Conservation (phyloP, 2,888 invertebrate genomes). For the Drosophila formosana region DNA sequence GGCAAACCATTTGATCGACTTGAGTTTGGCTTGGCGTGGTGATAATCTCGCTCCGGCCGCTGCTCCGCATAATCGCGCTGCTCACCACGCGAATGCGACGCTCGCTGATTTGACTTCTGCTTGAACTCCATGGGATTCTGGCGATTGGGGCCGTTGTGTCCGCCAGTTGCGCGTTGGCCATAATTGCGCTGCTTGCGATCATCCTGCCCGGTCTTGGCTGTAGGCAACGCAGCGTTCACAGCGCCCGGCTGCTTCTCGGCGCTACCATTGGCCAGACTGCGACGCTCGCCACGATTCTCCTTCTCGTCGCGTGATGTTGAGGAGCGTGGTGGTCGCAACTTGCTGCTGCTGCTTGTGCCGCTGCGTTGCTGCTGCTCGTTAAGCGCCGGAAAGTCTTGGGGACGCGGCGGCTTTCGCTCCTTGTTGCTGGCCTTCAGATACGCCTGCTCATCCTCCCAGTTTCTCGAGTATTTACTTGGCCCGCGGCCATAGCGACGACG, state of each 20-base stretch:
- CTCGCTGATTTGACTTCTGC: conserved; percentile 67
- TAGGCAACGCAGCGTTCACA: conserved; percentile 5
- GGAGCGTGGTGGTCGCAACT: conserved; percentile 63
- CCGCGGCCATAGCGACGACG: conserved; percentile 95
- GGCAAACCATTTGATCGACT: conserved; percentile 41
- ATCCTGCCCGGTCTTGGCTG: conserved; percentile 10
- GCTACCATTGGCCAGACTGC: conserved; percentile 27
- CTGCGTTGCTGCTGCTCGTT: conserved; percentile 74
- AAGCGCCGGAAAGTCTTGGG: conserved; percentile 87
- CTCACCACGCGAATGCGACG: conserved; percentile 35
- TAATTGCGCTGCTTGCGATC: conserved; percentile 58
- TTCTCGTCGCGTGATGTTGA: conserved; percentile 82
- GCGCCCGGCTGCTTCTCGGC: conserved; percentile 25
- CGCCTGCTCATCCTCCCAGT: conserved; percentile 97
- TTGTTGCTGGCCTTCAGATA: conserved; percentile 88
- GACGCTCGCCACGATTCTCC: conserved; percentile 82
- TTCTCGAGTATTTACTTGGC: conserved; percentile 95
- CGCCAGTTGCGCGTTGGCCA: conserved; percentile 51
- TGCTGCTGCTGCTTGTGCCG: conserved; percentile 32
- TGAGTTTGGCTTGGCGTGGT: conserved; percentile 25
- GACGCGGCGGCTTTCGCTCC: conserved; percentile 85
- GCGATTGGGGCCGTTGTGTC: conserved; percentile 45
- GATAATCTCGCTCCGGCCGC: conserved; percentile 53
- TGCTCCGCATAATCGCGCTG: conserved; percentile 52
- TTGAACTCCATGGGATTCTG: conserved; percentile 84